Evolutionary conservation across 2,113 vertebrate species (phyloP).

Genomic region (Burhinus oedicnemus): DNA sequence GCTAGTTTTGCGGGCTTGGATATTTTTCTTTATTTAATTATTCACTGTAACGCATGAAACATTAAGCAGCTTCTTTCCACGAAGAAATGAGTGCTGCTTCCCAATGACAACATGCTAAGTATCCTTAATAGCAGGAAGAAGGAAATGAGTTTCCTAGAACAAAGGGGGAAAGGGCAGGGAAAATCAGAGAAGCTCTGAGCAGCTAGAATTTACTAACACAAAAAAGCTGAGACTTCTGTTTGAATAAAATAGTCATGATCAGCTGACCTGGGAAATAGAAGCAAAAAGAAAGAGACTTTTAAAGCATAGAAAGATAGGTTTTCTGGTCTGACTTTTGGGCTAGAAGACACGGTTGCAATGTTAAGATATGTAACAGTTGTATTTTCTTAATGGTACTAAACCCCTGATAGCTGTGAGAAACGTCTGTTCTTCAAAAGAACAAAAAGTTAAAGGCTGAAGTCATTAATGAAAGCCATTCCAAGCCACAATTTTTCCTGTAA

Average conservation of each 20-base stretch:
- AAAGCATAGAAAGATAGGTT: not conserved
- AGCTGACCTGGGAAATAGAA: not conserved
- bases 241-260: not conserved
- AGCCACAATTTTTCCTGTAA: conserved; percentile 14
- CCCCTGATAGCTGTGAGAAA: not conserved
- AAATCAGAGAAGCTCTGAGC: not conserved
- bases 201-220: not conserved
- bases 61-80: conserved; percentile 51
- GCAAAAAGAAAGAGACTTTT: not conserved
- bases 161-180: not conserved
- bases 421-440: not conserved
- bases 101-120: conserved; percentile 45
- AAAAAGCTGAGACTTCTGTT: not conserved
- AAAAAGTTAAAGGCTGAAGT: conserved; percentile 35
- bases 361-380: not conserved
- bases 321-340: not conserved
- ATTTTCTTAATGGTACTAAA: not conserved
- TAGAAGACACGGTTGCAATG: not conserved
- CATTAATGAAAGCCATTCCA: not conserved
- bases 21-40: conserved; percentile 64
- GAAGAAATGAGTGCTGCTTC: conserved; percentile 35
- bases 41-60: conserved; percentile 63
- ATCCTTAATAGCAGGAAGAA: conserved; percentile 28
- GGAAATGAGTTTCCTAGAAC: conserved; percentile 33
- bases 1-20: not conserved